Conservation (phyloP, 2,113 vertebrate species). For the Pseudolaguvia tuberculata region DNA sequence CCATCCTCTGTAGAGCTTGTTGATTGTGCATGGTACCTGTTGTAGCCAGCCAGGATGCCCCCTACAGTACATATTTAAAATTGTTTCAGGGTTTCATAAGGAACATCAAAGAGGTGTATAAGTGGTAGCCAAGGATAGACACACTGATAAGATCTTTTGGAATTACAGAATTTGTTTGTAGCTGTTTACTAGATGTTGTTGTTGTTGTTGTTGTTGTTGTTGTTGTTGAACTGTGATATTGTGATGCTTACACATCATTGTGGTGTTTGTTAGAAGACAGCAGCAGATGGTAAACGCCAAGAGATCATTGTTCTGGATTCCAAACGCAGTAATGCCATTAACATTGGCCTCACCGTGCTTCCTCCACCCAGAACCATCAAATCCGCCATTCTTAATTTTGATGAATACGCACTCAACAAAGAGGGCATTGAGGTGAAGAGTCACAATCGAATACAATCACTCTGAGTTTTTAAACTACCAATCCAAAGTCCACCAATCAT, state of each 20-base stretch:
- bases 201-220: not conserved
- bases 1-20: no score
- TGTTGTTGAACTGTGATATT: not conserved
- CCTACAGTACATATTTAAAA: no score
- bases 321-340: slow-evolving; percentile 94
- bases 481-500: not conserved
- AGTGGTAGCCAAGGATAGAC: no score
- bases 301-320: slow-evolving; percentile 95
- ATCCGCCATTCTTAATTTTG: slow-evolving; percentile 94
- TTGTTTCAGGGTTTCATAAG: no score
- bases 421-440: slow-evolving; percentile 91
- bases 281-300: slow-evolving; percentile 88
- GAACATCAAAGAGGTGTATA: no score
- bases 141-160: no score
- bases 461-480: no score
- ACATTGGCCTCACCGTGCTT: slow-evolving; percentile 92
- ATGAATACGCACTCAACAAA: slow-evolving; percentile 97
- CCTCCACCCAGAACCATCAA: slow-evolving; percentile 96
- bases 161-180: no score
- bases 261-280: slow-evolving; percentile 76
- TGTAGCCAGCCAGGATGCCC: no score
- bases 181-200: no score
- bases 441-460: not conserved
- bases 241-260: not conserved
- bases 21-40: no score